Evolutionary conservation across 2,113 vertebrate genomes (phyloP), one percentile per base, ranked within the genome.

Genomic region (Vulpes vulpes): DNA sequence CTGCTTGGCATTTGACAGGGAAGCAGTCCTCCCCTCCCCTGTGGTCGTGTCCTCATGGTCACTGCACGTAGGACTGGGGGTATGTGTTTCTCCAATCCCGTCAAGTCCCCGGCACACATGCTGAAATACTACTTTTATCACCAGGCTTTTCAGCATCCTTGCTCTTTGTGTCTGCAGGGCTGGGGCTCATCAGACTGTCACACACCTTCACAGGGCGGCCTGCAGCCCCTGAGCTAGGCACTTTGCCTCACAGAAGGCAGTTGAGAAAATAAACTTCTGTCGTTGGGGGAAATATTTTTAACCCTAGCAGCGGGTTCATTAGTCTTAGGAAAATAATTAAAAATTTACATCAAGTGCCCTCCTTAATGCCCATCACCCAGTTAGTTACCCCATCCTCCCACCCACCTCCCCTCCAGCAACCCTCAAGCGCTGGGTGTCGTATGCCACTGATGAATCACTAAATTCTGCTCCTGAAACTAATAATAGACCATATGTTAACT

Each of bases 61-160:
- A 93, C 97, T 85, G 95, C 92, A 96, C 94, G 12, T 6, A 11
- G 59, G n/a, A 32, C 43, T 27, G 9, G 57, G 22, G 30, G 64
- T 6, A 7, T 11, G 0, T 51, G 67, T 65, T 32, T 65, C 62
- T 20, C 98, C 15, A 17, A 97, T 98, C 98, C 94, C 67, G 95
- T 95, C 97, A 97, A 97, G 95, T 97, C 97, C 96, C 95, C 95
- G 97, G 96, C 97, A 64, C 91, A 96, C 97, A 98, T 97, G 97
- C 98, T 98, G 98, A 98, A 96, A 98, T 96, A 96, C 94, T 95
- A 97, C 96, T 93, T 98, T 98, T 97, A 98, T 98, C 95, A 96
- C 97, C 86, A 11, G 94, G 65, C 43, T 43, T 67, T 94, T 90
- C 97, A 81, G 97, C 95, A 95, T 95, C 97, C 97, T 98, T 92